A percentile compares a stretch with the other conserved stretches of the same genome.
Evolutionary conservation across 2,888 invertebrate genomes (phyloP).

Genomic region (Dilophus febrilis): DNA sequence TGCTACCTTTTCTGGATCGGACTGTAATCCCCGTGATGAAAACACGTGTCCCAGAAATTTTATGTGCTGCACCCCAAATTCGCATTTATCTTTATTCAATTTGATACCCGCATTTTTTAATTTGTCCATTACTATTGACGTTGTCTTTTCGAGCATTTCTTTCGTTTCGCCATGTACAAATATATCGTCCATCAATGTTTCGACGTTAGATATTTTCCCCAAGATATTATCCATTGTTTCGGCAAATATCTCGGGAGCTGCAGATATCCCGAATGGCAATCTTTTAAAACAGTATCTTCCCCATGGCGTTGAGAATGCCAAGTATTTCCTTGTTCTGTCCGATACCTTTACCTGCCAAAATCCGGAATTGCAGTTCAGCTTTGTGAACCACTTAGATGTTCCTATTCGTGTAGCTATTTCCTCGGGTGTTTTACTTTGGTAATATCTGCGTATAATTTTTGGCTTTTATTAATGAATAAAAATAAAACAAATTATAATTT

Average conservation of each 20-base stretch:
- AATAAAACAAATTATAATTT: too few species aligned
- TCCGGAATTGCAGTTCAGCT: slow-evolving; percentile 5
- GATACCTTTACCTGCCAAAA: slow-evolving; percentile 13
- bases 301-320: slow-evolving; percentile 12
- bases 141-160: slow-evolving; percentile 11
- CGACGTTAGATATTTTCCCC: slow-evolving; percentile 9
- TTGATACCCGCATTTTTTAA: slow-evolving; percentile 12
- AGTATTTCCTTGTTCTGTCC: slow-evolving; percentile 10
- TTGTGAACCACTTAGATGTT: slow-evolving; percentile 8
- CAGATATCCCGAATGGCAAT: slow-evolving; percentile 11
- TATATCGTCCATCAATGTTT: slow-evolving; percentile 14
- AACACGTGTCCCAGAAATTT: neutral
- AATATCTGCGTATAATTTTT: slow-evolving; percentile 8
- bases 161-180: slow-evolving; percentile 12
- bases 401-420: slow-evolving; percentile 9
- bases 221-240: slow-evolving; percentile 11
- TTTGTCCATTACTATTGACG: slow-evolving; percentile 11
- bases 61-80: slow-evolving; percentile 6
- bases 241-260: slow-evolving; percentile 15
- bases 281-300: slow-evolving; percentile 11
- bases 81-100: slow-evolving; percentile 15
- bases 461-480: too few species aligned
- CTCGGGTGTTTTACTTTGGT: slow-evolving; percentile 8
- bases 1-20: slow-evolving; percentile 9
- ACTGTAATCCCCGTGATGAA: slow-evolving; percentile 3